Evolutionary conservation across 2,797 vertebrate genomes (phyloP).

Genomic region (Pantherophis vulpinus): DNA sequence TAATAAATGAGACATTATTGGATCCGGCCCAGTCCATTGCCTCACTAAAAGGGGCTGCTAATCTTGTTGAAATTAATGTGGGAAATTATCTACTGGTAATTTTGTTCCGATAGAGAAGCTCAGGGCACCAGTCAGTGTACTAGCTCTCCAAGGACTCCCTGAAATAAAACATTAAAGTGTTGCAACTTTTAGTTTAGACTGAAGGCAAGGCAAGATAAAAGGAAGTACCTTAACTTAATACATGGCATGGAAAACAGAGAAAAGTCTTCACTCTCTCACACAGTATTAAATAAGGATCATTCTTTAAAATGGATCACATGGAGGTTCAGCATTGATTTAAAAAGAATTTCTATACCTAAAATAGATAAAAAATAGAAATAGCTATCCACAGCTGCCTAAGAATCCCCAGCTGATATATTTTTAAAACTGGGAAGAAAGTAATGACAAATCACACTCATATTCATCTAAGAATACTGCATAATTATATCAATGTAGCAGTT

Average conservation of each 20-base stretch:
- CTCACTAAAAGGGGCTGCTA: background rate
- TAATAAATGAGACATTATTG: background rate
- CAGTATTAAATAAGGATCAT: background rate
- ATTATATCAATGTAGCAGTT: background rate
- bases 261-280: background rate
- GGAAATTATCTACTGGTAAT: background rate
- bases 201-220: background rate
- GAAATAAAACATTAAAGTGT: background rate
- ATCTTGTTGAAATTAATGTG: background rate
- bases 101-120: background rate
- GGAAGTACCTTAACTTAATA: background rate
- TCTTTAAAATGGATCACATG: background rate
- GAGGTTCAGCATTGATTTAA: background rate
- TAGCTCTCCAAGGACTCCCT: background rate
- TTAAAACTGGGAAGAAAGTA: background rate
- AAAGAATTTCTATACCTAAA: background rate
- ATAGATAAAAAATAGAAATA: background rate
- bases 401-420: background rate
- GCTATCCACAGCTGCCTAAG: background rate
- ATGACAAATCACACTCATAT: background rate
- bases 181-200: background rate
- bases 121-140: background rate
- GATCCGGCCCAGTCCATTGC: background rate
- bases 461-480: background rate
- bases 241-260: background rate